These are phyloP conservation scores for Coregonus ussuriensis DNA, from an alignment of 2,797 vertebrate species.

Conservation along the genomic window DNA sequence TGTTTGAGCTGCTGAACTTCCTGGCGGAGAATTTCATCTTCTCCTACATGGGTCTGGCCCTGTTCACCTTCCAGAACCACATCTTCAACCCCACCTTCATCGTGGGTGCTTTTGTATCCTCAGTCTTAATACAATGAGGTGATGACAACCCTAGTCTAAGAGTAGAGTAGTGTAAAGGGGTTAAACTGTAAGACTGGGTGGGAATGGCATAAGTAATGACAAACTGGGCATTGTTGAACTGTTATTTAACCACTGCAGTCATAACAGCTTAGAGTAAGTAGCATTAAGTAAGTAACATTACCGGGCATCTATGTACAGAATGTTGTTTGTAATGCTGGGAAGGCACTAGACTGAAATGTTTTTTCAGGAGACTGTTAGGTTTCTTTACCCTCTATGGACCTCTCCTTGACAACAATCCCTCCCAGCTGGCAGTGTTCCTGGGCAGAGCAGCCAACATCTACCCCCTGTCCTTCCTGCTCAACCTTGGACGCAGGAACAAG, in stretches of 20 bases:
- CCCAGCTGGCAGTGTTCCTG: slow-evolving; percentile 91
- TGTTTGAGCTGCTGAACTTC: slow-evolving; percentile 97
- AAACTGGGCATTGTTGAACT: not conserved
- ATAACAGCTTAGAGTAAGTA: not conserved
- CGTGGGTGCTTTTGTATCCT: slow-evolving; percentile 96
- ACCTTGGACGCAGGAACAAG: slow-evolving; percentile 93
- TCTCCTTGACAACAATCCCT: slow-evolving; percentile 62
- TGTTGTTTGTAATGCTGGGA: not conserved
- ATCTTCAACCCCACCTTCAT: slow-evolving; percentile 94
- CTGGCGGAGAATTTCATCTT: slow-evolving; percentile 99
- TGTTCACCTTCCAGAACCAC: slow-evolving; percentile 97
- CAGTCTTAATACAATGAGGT: not conserved
- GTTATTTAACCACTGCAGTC: not conserved
- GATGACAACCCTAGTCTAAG: not conserved
- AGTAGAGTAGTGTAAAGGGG: not conserved
- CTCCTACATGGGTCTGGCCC: slow-evolving; percentile 96
- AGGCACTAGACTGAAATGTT: not conserved
- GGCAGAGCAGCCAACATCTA: slow-evolving; percentile 98
- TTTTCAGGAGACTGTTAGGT: not conserved
- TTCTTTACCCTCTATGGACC: not conserved
- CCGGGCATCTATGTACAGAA: not conserved
- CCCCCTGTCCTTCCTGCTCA: slow-evolving; percentile 93
- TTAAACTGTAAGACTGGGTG: not conserved
- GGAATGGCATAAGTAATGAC: not conserved
- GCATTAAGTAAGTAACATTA: not conserved